Evolutionary conservation across 2,797 vertebrate genomes (phyloP).

Genomic region (Oreortyx pictus): DNA sequence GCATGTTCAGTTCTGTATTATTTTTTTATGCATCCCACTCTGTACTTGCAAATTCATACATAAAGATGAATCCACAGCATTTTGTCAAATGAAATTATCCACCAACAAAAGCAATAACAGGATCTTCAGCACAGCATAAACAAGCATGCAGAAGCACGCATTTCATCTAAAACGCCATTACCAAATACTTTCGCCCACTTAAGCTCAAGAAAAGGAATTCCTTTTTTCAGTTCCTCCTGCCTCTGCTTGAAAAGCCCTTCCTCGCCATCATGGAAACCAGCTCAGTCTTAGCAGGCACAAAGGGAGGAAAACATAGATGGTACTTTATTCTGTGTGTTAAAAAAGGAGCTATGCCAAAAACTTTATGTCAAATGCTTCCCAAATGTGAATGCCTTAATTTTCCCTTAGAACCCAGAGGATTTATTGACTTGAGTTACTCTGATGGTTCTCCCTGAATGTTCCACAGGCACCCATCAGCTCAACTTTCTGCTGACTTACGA

Average conservation of each 20-base stretch:
- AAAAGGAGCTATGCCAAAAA: not conserved
- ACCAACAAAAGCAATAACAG: slow-evolving; percentile 52
- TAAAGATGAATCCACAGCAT: slow-evolving; percentile 44
- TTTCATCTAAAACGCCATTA: slow-evolving; percentile 39
- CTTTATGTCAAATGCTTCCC: not conserved
- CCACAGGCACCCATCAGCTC: not conserved
- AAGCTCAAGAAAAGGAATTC: slow-evolving; percentile 8
- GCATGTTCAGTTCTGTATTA: slow-evolving; percentile 12
- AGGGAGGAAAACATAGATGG: not conserved
- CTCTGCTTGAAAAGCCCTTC: not conserved
- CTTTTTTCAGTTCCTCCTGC: not conserved
- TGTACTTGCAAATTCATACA: slow-evolving; percentile 47
- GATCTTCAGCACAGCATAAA: slow-evolving; percentile 49
- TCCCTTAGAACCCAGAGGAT: not conserved
- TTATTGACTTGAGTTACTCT: not conserved
- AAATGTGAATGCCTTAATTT: not conserved
- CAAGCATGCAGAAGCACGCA: slow-evolving; percentile 21
- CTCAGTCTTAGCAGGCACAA: not conserved
- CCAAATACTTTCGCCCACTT: not conserved
- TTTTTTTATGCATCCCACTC: slow-evolving; percentile 37
- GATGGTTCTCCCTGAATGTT: not conserved
- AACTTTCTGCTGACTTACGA: not conserved
- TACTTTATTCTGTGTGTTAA: not conserved
- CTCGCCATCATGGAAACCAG: not conserved
- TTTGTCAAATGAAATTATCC: slow-evolving; percentile 57